Evolutionary conservation across 2,113 vertebrate species (phyloP).

Genomic region (Aegotheles bennettii): DNA sequence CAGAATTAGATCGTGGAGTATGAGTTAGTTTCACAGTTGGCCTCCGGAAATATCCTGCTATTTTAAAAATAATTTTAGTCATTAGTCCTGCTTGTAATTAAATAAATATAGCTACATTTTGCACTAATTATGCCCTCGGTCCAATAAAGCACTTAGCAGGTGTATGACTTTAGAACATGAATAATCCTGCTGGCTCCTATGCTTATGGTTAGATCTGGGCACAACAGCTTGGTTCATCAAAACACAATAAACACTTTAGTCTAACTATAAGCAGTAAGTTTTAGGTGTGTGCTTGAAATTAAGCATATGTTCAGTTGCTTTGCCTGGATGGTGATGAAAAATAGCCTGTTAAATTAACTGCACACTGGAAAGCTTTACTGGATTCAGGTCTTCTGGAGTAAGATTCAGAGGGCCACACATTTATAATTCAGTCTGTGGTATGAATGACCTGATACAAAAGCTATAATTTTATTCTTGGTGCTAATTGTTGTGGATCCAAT

Average conservation of each 20-base stretch:
- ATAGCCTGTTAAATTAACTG: background rate
- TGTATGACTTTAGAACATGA: constrained; percentile 23
- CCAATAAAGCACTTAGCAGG: constrained; percentile 49
- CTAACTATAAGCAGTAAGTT: background rate
- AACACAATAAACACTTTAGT: background rate
- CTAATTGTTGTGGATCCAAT: background rate
- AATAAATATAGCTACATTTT: constrained; percentile 41
- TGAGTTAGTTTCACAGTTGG: background rate
- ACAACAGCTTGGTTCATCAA: constrained; percentile 32
- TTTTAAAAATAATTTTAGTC: constrained; percentile 36
- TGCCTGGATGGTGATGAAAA: background rate
- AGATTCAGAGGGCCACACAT: background rate
- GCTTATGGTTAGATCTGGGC: background rate
- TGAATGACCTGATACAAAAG: background rate
- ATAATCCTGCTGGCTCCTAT: background rate
- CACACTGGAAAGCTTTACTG: background rate
- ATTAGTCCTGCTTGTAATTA: constrained; percentile 52
- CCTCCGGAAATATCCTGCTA: constrained; percentile 25
- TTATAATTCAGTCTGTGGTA: background rate
- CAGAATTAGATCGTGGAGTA: constrained; percentile 11
- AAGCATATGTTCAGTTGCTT: background rate
- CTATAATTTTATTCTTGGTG: background rate
- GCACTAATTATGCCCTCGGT: constrained; percentile 41
- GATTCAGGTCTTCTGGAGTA: background rate
- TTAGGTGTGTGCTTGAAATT: constrained; percentile 18